phyloP scores from a whole-genome alignment of 2,888 invertebrate species.

The Blomia tropicalis region DNA sequence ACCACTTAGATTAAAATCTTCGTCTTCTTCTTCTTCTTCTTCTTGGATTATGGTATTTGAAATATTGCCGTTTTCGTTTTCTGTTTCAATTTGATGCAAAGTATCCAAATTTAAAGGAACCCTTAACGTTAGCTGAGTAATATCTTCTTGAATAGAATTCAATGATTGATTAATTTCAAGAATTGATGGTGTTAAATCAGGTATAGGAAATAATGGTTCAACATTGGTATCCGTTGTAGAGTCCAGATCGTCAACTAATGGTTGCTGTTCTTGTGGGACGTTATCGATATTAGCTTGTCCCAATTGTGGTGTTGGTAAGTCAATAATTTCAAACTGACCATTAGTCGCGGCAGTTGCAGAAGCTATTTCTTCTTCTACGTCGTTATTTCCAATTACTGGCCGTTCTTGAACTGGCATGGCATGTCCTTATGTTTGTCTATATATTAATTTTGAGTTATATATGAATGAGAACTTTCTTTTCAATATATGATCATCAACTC shows the following conservation, averaged over 20 bases:
- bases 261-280: too few relatives aligned
- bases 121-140: background rate
- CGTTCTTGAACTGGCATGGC: conserved; percentile 3
- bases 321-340: too few relatives aligned
- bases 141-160: background rate
- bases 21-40: background rate
- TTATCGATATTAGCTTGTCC: too few relatives aligned
- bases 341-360: background rate
- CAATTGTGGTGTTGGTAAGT: too few relatives aligned
- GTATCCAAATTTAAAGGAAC: background rate
- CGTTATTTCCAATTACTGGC: too few relatives aligned
- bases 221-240: too few relatives aligned
- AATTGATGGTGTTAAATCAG: background rate
- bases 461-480: too few relatives aligned
- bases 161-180: background rate
- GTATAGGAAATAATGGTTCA: background rate
- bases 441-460: too few relatives aligned
- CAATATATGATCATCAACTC: too few relatives aligned
- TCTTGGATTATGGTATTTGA: background rate
- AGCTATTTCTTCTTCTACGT: background rate
- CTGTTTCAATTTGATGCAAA: background rate
- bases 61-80: background rate
- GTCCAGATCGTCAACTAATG: too few relatives aligned
- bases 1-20: background rate
- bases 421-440: too few relatives aligned